Percentiles rank a stretch among this genome's conserved stretches.
These are phyloP conservation scores for Eucera pruinosa DNA, from an alignment of 2,888 invertebrate genomes.

Conservation along the genomic window DNA sequence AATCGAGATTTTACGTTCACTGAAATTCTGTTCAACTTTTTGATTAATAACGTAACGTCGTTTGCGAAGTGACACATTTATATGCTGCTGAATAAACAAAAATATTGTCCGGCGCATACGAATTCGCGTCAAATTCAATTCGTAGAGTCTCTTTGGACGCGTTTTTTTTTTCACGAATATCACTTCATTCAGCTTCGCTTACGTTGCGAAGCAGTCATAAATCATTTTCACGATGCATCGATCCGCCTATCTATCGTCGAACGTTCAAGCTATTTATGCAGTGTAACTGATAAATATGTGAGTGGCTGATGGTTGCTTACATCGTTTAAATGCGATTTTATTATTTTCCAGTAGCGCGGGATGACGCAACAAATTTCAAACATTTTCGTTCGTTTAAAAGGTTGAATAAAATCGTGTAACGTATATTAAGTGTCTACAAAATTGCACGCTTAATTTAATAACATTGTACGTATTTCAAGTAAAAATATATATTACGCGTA, in stretches of 20 bases:
- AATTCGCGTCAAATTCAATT: neutral
- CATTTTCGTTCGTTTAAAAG: too few relatives aligned
- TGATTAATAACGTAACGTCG: neutral
- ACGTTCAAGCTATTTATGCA: neutral
- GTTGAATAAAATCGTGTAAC: too few relatives aligned
- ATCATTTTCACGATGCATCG: conserved; percentile 2
- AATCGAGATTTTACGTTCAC: neutral
- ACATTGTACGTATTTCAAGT: too few relatives aligned
- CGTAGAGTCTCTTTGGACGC: too few relatives aligned
- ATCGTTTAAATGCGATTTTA: neutral
- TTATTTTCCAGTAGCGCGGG: neutral
- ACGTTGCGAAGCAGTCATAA: neutral
- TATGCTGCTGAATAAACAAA: conserved; percentile 1
- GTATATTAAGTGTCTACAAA: too few relatives aligned
- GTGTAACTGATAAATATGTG: neutral
- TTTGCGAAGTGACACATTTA: neutral
- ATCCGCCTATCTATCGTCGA: neutral
- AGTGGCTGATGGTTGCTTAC: neutral
- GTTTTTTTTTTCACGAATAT: neutral
- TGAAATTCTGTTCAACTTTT: neutral
- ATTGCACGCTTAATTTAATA: too few relatives aligned
- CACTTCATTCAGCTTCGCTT: neutral
- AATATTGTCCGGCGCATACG: neutral
- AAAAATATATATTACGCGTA: too few relatives aligned
- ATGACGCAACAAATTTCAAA: too few relatives aligned